Conservation (phyloP, 2,113 vertebrate genomes). For the Gavialis gangeticus region DNA sequence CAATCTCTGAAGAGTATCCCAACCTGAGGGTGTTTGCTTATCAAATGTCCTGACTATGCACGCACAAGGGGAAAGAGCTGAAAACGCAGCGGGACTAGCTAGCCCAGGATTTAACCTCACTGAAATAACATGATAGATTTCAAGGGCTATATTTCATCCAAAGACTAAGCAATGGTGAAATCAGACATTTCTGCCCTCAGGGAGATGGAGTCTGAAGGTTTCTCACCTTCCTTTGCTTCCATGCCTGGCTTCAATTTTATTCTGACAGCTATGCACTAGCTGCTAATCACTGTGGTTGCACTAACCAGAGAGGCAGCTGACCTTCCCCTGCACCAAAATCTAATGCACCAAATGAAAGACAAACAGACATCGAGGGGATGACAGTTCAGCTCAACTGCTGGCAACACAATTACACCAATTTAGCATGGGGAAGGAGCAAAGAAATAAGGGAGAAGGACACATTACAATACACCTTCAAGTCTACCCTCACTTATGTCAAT, state of each 20-base stretch:
- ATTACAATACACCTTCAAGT: neutral
- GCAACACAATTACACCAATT: neutral
- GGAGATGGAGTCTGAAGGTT: neutral
- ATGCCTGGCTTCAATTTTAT: fast-evolving
- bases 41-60: neutral
- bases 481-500: neutral
- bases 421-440: fast-evolving
- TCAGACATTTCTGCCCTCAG: neutral
- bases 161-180: neutral
- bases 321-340: fast-evolving
- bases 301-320: neutral
- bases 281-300: fast-evolving
- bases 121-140: fast-evolving
- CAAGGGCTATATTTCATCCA: fast-evolving
- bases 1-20: fast-evolving
- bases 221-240: neutral
- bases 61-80: neutral
- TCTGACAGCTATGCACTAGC: fast-evolving
- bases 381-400: neutral
- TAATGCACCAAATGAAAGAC: neutral
- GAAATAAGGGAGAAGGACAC: neutral
- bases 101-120: neutral
- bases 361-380: neutral
- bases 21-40: neutral
- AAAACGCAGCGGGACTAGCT: constrained; percentile 47